Base-by-base conservation (phyloP, 2,888 invertebrate species). In the Agriopis aurantiaria region DNA sequence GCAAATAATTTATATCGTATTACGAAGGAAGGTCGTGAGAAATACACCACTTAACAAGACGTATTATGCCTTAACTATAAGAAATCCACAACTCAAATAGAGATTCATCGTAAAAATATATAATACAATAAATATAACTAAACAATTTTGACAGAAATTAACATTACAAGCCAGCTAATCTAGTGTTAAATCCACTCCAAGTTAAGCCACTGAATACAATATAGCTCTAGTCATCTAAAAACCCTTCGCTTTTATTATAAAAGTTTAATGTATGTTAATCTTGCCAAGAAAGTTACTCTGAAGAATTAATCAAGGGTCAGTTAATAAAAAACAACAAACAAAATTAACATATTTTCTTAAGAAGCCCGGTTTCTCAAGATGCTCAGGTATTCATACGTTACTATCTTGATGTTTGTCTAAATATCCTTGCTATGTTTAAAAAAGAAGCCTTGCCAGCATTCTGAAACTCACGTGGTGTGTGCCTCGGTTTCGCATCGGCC, bases 181-280 rank as follows among this genome's bases (percentile, higher is more conserved):
- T 56, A 11, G 10, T 33, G 58, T 58, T 48, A 46, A 45, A 43
- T 51, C 68, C 73, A 55, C 11, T 52, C 7, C 14, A 46, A 59
- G 8, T 8, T 14, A 59, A 59, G 33, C 17, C 14, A 41, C 8
- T 2, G 41, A 41, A 41, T 41, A 8, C 41, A 41, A 41, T 23
- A 23, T 23, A 23, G 17, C 33, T 45, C 3, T 48, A 9, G 14
- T 33, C 14, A 51, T 57, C 51, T 9, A 0, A 8, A 14, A 10
- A 17, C 6, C 7, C 58, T 58, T 58, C 23, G 45, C 45, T 65
- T 43, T 41, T 43, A 53, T 62, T 17, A 53, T 46, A 46, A 23
- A 59, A 23, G 11, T 58, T 46, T 46, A 58, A 46, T 58, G 8
- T 58, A 58, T 58, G 46, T 23, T 46, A 58, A 58, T 58, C 45